phyloP scores from a whole-genome alignment of 2,113 vertebrate species.

The Toxotes chatareus region DNA sequence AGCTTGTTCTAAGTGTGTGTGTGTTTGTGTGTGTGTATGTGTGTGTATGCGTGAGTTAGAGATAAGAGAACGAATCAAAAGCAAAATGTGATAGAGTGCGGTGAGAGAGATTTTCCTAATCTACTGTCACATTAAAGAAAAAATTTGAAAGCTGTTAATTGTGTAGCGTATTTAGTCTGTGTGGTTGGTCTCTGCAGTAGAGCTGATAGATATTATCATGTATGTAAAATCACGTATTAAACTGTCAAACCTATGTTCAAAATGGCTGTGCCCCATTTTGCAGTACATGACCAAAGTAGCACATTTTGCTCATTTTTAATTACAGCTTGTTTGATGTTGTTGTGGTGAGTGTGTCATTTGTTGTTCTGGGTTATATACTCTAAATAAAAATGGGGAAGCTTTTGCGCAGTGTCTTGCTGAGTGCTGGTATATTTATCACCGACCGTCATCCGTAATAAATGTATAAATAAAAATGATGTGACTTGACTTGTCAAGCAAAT shows the following conservation, averaged over 20 bases:
- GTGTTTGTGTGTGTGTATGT: constrained; percentile 15
- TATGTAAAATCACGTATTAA: background rate
- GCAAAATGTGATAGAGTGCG: constrained; percentile 10
- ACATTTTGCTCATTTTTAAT: too few relatives aligned
- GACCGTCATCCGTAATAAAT: background rate
- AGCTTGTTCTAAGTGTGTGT: constrained; percentile 17
- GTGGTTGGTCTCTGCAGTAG: background rate
- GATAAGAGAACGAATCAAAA: constrained; percentile 1
- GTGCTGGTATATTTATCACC: background rate
- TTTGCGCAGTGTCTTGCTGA: background rate
- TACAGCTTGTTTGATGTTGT: too few relatives aligned
- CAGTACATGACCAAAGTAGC: background rate
- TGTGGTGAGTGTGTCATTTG: background rate
- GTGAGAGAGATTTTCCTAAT: constrained; percentile 9
- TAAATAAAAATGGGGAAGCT: background rate
- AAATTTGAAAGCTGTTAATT: background rate
- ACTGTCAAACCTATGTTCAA: background rate
- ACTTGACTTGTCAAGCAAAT: background rate
- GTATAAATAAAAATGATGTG: background rate
- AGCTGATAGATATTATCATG: background rate
- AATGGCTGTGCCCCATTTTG: background rate
- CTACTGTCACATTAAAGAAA: constrained; percentile 28
- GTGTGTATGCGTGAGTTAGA: background rate
- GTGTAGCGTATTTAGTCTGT: background rate
- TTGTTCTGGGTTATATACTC: background rate